phyloP scores from a whole-genome alignment of 2,888 invertebrate species.

The Drosophila ezoana region DNA sequence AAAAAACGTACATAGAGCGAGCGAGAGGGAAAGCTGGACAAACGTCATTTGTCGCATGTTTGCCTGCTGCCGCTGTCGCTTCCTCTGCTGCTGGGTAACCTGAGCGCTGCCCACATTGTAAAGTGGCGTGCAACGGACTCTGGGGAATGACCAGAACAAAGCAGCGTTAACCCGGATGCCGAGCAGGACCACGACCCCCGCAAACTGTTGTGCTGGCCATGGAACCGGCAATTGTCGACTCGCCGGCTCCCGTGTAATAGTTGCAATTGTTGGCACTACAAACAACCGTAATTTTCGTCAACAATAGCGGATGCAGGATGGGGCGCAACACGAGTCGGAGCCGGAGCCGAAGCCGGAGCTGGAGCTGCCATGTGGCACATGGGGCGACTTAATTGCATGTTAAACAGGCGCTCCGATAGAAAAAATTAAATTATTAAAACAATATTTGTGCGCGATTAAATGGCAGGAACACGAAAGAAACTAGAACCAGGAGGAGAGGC shows the following conservation, averaged over 20 bases:
- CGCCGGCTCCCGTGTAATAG: conserved; percentile 47
- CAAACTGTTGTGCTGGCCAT: conserved; percentile 26
- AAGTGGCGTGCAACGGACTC: conserved; percentile 17
- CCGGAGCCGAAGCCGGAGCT: background rate
- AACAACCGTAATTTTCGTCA: conserved; percentile 69
- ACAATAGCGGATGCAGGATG: conserved; percentile 34
- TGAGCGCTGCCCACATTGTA: conserved; percentile 26
- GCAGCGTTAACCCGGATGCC: conserved; percentile 1
- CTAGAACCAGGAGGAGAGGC: too few species aligned
- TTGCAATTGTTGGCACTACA: conserved; percentile 68
- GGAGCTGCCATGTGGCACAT: conserved; percentile 32
- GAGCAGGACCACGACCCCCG: conserved; percentile 8
- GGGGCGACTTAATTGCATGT: conserved; percentile 71
- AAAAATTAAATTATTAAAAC: conserved; percentile 70
- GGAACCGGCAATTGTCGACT: conserved; percentile 53
- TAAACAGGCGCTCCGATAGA: conserved; percentile 48
- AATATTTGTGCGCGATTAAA: conserved; percentile 68
- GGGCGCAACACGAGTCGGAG: background rate
- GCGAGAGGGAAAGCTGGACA: conserved; percentile 6
- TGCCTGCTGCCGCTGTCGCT: background rate
- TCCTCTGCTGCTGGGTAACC: conserved; percentile 28
- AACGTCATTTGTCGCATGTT: conserved; percentile 61
- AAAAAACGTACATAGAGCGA: conserved; percentile 16
- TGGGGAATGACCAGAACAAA: conserved; percentile 29
- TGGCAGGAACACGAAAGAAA: background rate